Base-by-base conservation (phyloP, 2,797 vertebrate genomes). In the Danio albolineatus region DNA sequence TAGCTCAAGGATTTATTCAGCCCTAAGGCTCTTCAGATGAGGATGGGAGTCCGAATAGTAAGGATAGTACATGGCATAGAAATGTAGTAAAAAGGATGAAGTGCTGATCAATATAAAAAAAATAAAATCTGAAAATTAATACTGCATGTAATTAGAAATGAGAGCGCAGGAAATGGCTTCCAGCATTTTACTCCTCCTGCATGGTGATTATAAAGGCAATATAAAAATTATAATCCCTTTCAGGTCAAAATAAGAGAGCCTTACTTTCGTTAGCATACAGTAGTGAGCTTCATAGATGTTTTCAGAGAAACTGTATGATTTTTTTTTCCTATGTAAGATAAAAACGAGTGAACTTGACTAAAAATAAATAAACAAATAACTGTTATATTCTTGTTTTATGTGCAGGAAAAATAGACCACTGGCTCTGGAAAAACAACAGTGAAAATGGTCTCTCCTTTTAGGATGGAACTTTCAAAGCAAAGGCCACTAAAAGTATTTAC, bases 1-100 rank as follows among this genome's bases (percentile, higher is more conserved):
- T 39, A 53, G 62, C 21, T 64, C 67, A 48, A 53, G 75, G 73
- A 53, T 71, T 71, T 65, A 61, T 59, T 73, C 80, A 82, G 66
- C 67, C 79, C 44, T 7, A 16, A 21, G 44, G 62, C 13, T 56
- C 51, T 76, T 48, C 41, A 36, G 41, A n/a, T 36, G 44, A 48
- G 28, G 65, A 53, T 16, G 46, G 3, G 10, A 19, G 66, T 59
- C 13, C 44, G 57, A 57, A 56, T 54, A 17, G 48, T 56, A 57
- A 62, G 28, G 21, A 46, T 70, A 72, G 57, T 41, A 19, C 17
- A 62, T n/a, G 38, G 8, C 44, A 48, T 36, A 39, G 14, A 78
- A 48, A 70, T 2, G 6, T 38, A 74, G 59, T 57, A 53, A 53
- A 61, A 48, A 13, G 44, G 28, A 67, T 67, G 8, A 38, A 41